Conservation (phyloP, 2,113 vertebrate species). For the Acanthisitta chloris region DNA sequence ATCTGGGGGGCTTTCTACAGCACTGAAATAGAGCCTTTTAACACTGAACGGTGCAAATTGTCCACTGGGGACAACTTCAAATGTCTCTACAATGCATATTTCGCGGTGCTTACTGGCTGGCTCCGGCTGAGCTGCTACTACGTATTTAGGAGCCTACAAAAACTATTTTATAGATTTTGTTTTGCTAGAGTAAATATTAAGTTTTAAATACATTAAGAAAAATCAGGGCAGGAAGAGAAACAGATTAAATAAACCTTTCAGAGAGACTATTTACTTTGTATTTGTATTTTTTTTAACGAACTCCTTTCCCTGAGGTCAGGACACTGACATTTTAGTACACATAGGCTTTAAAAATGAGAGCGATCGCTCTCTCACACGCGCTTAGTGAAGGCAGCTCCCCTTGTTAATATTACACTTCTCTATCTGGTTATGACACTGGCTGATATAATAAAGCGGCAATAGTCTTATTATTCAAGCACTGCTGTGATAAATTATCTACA, state of each 20-base stretch:
- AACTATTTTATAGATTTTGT: constrained; percentile 57
- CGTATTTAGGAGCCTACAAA: constrained; percentile 63
- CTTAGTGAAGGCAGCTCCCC: constrained; percentile 56
- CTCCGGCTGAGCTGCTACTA: constrained; percentile 58
- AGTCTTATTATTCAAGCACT: constrained; percentile 68
- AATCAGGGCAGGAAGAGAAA: constrained; percentile 55
- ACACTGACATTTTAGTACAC: constrained; percentile 57
- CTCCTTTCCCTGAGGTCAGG: constrained; percentile 31
- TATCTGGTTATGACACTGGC: constrained; percentile 64
- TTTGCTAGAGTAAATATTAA: constrained; percentile 60
- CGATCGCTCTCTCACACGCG: neutral
- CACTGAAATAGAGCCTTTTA: constrained; percentile 69
- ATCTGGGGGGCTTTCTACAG: constrained; percentile 56
- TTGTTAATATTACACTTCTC: constrained; percentile 75
- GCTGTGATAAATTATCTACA: constrained; percentile 75
- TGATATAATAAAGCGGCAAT: constrained; percentile 58
- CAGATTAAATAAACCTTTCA: constrained; percentile 64
- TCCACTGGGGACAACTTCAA: constrained; percentile 73
- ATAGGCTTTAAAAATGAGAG: constrained; percentile 51
- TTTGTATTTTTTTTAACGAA: constrained; percentile 1
- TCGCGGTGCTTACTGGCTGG: constrained; percentile 53
- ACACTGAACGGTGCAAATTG: constrained; percentile 69
- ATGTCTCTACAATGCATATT: constrained; percentile 65
- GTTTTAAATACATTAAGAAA: constrained; percentile 70
- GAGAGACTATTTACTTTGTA: constrained; percentile 53